Percentiles rank a stretch among this genome's conserved stretches.
Conservation (phyloP, 2,113 vertebrate genomes). For the Gymnogyps californianus region DNA sequence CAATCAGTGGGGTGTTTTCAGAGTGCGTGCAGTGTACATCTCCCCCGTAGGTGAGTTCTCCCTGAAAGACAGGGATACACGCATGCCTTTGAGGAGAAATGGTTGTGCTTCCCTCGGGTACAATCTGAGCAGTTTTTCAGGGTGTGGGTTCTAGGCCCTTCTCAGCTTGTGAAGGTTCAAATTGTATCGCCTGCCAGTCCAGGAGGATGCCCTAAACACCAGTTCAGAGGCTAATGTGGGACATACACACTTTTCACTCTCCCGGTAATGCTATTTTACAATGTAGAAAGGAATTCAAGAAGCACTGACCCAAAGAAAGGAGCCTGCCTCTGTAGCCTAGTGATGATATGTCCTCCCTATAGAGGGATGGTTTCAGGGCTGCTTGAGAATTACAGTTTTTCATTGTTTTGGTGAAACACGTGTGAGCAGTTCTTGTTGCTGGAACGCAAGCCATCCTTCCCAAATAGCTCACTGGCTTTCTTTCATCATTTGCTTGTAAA, state of each 20-base stretch:
- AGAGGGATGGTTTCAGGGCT: background rate
- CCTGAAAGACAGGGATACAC: background rate
- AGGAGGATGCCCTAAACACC: background rate
- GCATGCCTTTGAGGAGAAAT: background rate
- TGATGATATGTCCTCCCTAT: background rate
- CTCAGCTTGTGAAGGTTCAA: background rate
- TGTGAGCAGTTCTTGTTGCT: background rate
- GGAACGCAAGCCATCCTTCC: background rate
- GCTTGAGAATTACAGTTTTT: background rate
- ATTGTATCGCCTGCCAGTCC: background rate
- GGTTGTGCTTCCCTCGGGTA: background rate
- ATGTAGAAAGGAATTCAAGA: background rate
- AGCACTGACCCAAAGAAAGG: background rate
- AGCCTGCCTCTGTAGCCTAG: background rate
- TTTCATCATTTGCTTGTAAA: background rate
- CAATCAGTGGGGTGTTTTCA: background rate
- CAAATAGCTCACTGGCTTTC: background rate
- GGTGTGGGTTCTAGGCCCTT: background rate
- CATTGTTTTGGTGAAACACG: background rate
- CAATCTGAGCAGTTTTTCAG: background rate
- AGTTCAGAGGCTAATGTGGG: background rate
- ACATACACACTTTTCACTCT: background rate
- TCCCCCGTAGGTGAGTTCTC: background rate
- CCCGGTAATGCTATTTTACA: background rate
- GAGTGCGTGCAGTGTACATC: accelerated